These are phyloP conservation scores for Holotrichia oblita DNA, from an alignment of 1,140 invertebrate genomes.

Conservation along the genomic window DNA sequence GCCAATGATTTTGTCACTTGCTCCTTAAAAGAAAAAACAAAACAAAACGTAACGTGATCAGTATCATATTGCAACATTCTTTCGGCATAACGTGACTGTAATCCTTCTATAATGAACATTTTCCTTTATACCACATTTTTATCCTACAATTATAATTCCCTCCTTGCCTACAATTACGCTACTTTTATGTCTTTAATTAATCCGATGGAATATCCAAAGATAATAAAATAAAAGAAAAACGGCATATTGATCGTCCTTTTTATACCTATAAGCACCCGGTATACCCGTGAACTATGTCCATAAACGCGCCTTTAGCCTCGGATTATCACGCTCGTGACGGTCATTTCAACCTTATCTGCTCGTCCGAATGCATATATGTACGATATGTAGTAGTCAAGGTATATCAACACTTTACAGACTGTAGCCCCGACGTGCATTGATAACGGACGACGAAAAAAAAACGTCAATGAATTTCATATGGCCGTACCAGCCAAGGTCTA, in stretches of 20 bases:
- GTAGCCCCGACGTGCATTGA: background rate
- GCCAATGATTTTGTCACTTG: no score
- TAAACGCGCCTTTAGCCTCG: slow-evolving; percentile 9
- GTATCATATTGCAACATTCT: background rate
- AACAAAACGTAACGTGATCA: background rate
- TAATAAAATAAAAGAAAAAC: slow-evolving; percentile 10
- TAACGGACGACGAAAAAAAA: slow-evolving; percentile 22
- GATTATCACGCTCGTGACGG: background rate
- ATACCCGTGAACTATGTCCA: background rate
- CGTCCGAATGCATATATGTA: background rate
- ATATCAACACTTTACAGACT: background rate
- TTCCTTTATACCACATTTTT: background rate
- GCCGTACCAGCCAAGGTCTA: background rate
- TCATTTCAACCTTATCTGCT: slow-evolving; percentile 21
- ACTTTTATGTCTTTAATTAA: slow-evolving; percentile 1
- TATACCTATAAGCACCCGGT: background rate
- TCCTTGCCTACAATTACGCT: background rate
- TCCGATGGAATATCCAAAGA: background rate
- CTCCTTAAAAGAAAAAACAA: no score
- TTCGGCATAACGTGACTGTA: background rate
- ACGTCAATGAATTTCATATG: background rate
- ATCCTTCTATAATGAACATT: background rate
- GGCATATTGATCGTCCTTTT: background rate
- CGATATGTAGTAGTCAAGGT: slow-evolving; percentile 7
- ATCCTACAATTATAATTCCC: background rate